A percentile compares a stretch with the other conserved stretches of the same genome.
phyloP scores from a whole-genome alignment of 2,888 invertebrate species.

The Gibbula magus region DNA sequence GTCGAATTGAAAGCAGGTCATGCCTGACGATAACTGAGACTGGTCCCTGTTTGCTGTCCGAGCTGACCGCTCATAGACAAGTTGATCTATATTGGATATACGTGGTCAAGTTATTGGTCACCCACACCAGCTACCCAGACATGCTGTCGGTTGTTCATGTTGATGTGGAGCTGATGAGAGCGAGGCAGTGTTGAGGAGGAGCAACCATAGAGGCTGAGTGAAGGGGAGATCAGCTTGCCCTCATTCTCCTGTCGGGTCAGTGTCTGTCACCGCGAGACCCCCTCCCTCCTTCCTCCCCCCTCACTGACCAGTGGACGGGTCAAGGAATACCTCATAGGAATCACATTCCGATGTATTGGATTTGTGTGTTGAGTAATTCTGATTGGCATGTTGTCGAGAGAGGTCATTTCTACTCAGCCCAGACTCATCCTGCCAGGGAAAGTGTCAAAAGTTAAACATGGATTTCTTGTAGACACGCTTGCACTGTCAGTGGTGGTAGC shows the following conservation, averaged over 20 bases:
- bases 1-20: constrained; percentile 13
- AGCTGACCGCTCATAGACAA: too few species aligned
- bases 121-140: too few species aligned
- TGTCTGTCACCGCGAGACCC: neutral
- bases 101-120: too few species aligned
- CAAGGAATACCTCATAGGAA: neutral
- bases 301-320: neutral
- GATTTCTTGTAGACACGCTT: too few species aligned
- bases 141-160: too few species aligned
- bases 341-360: neutral
- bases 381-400: neutral
- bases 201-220: too few species aligned
- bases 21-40: too few species aligned
- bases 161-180: too few species aligned
- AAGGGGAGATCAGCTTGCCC: neutral
- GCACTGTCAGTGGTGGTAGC: too few species aligned
- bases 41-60: too few species aligned
- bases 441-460: neutral
- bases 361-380: neutral
- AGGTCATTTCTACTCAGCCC: neutral
- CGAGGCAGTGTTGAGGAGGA: too few species aligned
- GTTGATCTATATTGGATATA: too few species aligned
- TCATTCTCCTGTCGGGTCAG: neutral
- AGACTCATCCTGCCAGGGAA: neutral
- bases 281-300: neutral